These are phyloP conservation scores for Gallinago stenura DNA, from an alignment of 2,797 vertebrate genomes.

Conservation along the genomic window DNA sequence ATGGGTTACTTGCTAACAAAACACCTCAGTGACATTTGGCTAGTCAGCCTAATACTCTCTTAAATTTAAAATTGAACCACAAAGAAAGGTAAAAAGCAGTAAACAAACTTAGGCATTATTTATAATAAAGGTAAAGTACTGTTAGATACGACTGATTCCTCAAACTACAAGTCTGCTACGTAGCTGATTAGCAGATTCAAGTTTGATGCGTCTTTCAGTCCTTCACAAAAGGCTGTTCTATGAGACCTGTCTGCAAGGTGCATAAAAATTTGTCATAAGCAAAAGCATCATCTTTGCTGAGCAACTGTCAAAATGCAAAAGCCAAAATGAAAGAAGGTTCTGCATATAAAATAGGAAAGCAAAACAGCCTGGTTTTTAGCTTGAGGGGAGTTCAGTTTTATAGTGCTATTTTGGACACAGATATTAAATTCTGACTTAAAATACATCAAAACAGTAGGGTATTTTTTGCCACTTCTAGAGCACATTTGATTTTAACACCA, in stretches of 20 bases:
- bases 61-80: not conserved
- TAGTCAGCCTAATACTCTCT: not conserved
- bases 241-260: not conserved
- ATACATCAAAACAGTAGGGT: not conserved
- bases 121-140: not conserved
- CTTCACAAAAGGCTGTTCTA: not conserved
- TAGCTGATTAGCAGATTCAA: not conserved
- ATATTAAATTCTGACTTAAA: not conserved
- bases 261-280: conserved; percentile 28
- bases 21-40: rapidly evolving
- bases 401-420: conserved; percentile 11
- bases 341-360: not conserved
- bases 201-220: not conserved
- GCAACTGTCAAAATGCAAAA: conserved; percentile 43
- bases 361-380: not conserved
- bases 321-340: conserved; percentile 23
- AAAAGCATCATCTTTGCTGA: conserved; percentile 3
- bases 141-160: not conserved
- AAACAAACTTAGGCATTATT: not conserved
- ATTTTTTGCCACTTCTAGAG: not conserved
- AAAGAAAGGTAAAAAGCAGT: not conserved
- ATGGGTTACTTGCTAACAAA: not conserved
- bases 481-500: conserved; percentile 37
- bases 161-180: not conserved
- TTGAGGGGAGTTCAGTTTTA: not conserved